Percentiles rank a stretch among this genome's conserved stretches.
phyloP scores from a whole-genome alignment of 2,797 vertebrate genomes.

The Trachurus trachurus region DNA sequence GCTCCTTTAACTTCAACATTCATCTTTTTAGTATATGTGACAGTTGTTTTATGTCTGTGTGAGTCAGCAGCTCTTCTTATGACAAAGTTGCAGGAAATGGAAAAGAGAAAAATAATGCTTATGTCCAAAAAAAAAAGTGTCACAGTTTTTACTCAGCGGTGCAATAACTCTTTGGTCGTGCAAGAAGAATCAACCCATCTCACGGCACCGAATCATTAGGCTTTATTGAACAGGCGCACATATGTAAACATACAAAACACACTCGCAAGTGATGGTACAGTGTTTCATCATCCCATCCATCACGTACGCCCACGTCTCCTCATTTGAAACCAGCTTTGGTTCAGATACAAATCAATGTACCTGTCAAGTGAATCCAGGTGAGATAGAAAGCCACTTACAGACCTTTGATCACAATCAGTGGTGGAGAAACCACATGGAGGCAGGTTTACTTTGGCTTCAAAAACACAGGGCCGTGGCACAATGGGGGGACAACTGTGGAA shows the following conservation, averaged over 20 bases:
- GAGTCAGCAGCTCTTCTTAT: not conserved
- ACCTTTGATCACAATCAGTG: constrained; percentile 76
- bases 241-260: constrained; percentile 1
- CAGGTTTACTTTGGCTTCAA: constrained; percentile 67
- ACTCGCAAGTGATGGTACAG: not conserved
- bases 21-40: not conserved
- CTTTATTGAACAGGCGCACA: constrained; percentile 11
- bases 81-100: not conserved
- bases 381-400: constrained; percentile 78
- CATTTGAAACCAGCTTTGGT: constrained; percentile 42
- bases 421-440: constrained; percentile 55
- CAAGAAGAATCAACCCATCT: not conserved
- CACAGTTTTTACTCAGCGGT: not conserved
- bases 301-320: constrained; percentile 25
- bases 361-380: constrained; percentile 77
- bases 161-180: not conserved
- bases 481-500: constrained; percentile 58
- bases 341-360: constrained; percentile 74
- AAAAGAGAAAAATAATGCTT: not conserved
- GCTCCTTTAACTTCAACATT: not conserved
- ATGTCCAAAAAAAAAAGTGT: not conserved
- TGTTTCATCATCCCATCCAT: constrained; percentile 39
- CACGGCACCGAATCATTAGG: constrained; percentile 11
- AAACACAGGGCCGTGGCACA: constrained; percentile 54
- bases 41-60: constrained; percentile 1